Base-by-base conservation (phyloP, 1,140 invertebrate species). In the Aphidius ervi region DNA sequence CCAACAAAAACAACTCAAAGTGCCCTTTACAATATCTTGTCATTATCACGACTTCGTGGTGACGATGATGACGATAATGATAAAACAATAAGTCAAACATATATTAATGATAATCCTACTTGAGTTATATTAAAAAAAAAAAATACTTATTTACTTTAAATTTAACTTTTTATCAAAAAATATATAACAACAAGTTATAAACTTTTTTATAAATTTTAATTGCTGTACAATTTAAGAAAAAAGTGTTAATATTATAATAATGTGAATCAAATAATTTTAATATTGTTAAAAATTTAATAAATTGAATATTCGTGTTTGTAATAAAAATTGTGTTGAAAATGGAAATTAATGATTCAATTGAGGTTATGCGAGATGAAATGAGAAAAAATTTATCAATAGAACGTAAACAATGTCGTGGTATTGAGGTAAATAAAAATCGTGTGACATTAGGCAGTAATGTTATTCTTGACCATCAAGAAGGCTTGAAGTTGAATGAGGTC, bases 1-100 rank as follows among this genome's bases (percentile, higher is more conserved):
- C 73, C 78, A 10, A 71, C 73, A 0, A 7, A 56, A 0, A 53
- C 50, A 5, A 74, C 70, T 6, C 65, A 69, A 0, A 70, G 67
- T 6, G 60, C 74, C 1, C 61, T 78, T 4, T 80, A 80, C 41
- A 78, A 78, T 31, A 73, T 80, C 58, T 62, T 80, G 40, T 74
- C 72, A 5, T 66, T 79, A 10, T 59, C 56, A 9, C 60, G 23
- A 7, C 48, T 61, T 16, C 40, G 53, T 6, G 60, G 65, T 2
- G 49, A 58, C 1, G 56, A 72, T 31, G 23, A 31, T 31, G 23
- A 31, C 23, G 23, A 31, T 4, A 31, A 31, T 31, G 23, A 31
- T 3, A 31, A 31, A 31, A 31, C 23, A 31, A 31, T 31, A 31
- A 31, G 16, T 31, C 31, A 50, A 48, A 10, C 47, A 37, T 45